Evolutionary conservation across 1,140 invertebrate genomes (phyloP).

Genomic region (Zaprionus lachaisei): DNA sequence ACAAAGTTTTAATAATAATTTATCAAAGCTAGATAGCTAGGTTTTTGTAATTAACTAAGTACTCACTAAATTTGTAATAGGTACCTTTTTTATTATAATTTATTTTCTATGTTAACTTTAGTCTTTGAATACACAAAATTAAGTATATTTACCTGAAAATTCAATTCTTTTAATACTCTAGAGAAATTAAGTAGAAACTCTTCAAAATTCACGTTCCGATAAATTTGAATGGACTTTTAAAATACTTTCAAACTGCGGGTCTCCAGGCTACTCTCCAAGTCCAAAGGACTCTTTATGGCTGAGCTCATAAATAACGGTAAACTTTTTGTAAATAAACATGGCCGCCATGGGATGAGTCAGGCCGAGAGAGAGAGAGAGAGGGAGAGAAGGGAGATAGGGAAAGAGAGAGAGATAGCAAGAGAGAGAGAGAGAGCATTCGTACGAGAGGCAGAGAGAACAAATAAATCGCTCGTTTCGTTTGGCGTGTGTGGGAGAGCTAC

Average conservation of each 20-base stretch:
- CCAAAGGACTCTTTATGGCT: constrained; percentile 11
- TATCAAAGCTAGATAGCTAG: no score
- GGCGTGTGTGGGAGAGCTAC: constrained; percentile 54
- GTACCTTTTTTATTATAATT: no score
- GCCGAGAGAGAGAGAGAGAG: neutral
- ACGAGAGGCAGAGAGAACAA: neutral
- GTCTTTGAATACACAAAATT: neutral
- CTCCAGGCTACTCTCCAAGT: neutral
- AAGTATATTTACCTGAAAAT: neutral
- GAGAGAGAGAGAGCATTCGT: constrained; percentile 10
- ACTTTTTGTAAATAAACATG: constrained; percentile 82
- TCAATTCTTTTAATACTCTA: neutral
- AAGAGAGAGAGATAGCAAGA: constrained; percentile 19
- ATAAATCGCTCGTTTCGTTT: constrained; percentile 22
- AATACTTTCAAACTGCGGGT: neutral
- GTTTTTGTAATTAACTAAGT: no score
- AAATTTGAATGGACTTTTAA: neutral
- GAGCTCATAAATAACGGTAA: constrained; percentile 55
- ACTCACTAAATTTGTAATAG: no score
- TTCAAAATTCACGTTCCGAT: neutral
- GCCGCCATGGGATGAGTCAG: constrained; percentile 64
- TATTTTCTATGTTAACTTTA: neutral
- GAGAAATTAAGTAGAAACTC: neutral
- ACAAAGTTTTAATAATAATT: no score
- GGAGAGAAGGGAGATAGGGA: constrained; percentile 11